A percentile compares a stretch with the other conserved stretches of the same genome.
Evolutionary conservation across 2,113 vertebrate genomes (phyloP).

Genomic region (Raja brachyura): DNA sequence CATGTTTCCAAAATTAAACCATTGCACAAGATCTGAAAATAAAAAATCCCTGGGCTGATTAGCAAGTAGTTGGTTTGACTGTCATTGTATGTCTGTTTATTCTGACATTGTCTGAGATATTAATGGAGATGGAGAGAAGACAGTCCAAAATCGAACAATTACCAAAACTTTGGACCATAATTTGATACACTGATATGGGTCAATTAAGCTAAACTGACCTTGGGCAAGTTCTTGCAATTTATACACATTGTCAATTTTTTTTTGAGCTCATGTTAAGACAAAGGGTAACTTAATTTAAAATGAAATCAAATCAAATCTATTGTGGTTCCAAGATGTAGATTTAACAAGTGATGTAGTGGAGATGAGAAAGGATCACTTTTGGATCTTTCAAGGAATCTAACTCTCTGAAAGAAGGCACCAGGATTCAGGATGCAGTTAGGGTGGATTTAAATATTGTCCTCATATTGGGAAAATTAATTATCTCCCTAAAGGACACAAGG

Average conservation of each 20-base stretch:
- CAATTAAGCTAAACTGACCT: neutral
- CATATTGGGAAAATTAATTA: neutral
- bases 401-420: neutral
- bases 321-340: neutral
- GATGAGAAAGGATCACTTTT: neutral
- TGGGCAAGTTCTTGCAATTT: neutral
- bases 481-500: neutral
- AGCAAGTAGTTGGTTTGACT: neutral
- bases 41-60: neutral
- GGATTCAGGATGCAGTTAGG: neutral
- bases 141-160: neutral
- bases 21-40: neutral
- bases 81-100: neutral
- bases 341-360: too few relatives aligned
- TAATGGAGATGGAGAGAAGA: neutral
- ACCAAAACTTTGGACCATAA: neutral
- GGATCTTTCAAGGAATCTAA: neutral
- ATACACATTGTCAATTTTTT: neutral
- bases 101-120: neutral
- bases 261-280: too few relatives aligned
- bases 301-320: too few relatives aligned
- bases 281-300: too few relatives aligned
- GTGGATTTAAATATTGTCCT: neutral
- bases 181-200: neutral
- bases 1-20: neutral